These are phyloP conservation scores for Callimico goeldii DNA, from an alignment of 2,797 vertebrate species.

Conservation along the genomic window DNA sequence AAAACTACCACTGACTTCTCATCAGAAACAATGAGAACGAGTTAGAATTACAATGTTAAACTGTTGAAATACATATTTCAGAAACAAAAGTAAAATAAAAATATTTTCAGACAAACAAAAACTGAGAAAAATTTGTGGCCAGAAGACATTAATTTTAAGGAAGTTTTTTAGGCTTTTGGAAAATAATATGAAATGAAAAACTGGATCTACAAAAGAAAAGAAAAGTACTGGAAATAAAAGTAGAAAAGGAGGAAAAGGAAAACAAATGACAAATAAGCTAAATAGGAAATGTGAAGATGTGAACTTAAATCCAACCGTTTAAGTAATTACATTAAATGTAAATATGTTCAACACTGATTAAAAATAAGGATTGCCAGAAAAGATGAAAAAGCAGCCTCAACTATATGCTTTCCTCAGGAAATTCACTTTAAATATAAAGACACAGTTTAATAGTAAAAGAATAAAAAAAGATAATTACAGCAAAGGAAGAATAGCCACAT, in stretches of 20 bases:
- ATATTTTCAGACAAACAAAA: slow-evolving; percentile 5
- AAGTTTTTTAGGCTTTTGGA: background rate
- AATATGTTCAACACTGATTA: background rate
- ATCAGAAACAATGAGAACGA: background rate
- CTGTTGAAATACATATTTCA: background rate
- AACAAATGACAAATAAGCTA: background rate
- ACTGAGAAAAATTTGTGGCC: background rate
- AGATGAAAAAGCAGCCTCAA: background rate
- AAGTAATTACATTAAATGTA: background rate
- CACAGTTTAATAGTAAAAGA: background rate
- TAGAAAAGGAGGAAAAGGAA: background rate
- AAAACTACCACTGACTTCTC: background rate
- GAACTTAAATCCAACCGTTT: background rate
- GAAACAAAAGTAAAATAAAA: background rate
- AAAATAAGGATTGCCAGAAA: background rate
- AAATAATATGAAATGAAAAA: background rate
- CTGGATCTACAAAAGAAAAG: background rate
- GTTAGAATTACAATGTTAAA: background rate
- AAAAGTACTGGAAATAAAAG: background rate
- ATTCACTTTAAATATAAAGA: background rate
- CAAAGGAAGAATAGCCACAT: background rate
- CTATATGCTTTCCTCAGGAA: background rate
- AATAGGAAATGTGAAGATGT: background rate
- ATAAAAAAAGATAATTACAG: background rate
- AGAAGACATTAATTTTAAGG: background rate